phyloP scores from a whole-genome alignment of 2,797 vertebrate species.

The Cephalopachus bancanus region DNA sequence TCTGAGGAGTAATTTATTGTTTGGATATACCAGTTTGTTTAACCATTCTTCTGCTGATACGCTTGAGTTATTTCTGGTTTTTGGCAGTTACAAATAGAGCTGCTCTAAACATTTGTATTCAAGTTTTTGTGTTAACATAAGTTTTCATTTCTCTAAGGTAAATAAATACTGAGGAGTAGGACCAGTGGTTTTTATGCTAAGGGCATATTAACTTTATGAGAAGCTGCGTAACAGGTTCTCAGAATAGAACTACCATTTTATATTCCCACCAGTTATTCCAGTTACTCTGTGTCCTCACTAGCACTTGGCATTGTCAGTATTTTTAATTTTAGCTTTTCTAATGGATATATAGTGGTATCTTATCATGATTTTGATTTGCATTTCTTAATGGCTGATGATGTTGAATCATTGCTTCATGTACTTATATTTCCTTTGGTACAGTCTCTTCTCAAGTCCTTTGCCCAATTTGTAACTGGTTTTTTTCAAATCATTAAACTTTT shows the following conservation, averaged over 20 bases:
- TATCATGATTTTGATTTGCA: neutral
- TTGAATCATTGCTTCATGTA: neutral
- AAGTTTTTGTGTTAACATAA: neutral
- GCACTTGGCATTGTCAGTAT: neutral
- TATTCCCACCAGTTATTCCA: neutral
- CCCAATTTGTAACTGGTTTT: neutral
- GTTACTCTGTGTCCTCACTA: neutral
- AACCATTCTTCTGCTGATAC: neutral
- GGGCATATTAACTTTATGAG: neutral
- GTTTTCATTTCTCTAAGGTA: neutral
- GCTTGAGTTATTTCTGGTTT: conserved; percentile 20
- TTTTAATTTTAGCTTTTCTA: neutral
- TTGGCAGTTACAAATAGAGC: neutral
- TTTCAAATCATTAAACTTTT: conserved; percentile 30
- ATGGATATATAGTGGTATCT: too few species aligned
- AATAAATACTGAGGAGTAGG: neutral
- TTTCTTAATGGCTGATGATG: neutral
- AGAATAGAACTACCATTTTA: neutral
- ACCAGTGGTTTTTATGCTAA: neutral
- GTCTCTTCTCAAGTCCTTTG: neutral
- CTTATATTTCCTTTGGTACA: conserved; percentile 10
- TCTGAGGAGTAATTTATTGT: neutral
- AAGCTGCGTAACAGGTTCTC: neutral
- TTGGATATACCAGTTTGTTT: neutral
- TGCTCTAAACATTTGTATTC: neutral